Evolutionary conservation across 2,113 vertebrate genomes (phyloP).

Genomic region (Daphoenositta chrysoptera): DNA sequence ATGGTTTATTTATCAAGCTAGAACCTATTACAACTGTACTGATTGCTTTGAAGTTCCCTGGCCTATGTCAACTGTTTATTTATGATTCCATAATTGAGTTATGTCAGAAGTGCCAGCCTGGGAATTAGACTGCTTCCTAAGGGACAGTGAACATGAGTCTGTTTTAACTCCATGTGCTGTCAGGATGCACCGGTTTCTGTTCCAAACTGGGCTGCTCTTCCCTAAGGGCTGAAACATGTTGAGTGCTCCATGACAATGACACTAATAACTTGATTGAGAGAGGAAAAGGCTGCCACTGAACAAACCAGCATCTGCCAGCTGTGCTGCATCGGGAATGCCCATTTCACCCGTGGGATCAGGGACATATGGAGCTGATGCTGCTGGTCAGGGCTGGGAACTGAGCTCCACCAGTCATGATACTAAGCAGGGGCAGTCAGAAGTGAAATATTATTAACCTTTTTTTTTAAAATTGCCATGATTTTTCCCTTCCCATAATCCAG

Average conservation of each 20-base stretch:
- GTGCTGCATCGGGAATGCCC: background rate
- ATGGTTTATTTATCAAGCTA: constrained; percentile 50
- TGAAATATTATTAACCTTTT: background rate
- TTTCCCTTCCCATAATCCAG: background rate
- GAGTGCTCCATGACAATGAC: background rate
- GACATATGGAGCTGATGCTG: background rate
- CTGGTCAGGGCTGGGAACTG: background rate
- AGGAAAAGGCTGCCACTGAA: background rate
- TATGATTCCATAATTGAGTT: constrained; percentile 36
- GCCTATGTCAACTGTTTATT: constrained; percentile 47
- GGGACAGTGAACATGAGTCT: background rate
- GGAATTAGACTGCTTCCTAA: constrained; percentile 6
- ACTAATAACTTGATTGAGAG: background rate
- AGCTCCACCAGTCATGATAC: background rate
- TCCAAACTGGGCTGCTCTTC: constrained; percentile 7
- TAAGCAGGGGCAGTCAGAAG: background rate
- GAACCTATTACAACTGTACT: constrained; percentile 3
- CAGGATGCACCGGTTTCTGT: background rate
- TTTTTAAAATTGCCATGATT: background rate
- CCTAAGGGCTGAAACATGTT: background rate
- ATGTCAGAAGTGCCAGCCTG: background rate
- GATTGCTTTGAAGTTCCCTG: constrained; percentile 44
- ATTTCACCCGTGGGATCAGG: background rate
- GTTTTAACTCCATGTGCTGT: background rate
- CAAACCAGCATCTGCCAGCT: background rate